phyloP scores from a whole-genome alignment of 2,113 vertebrate genomes.

The Hippolais icterina region DNA sequence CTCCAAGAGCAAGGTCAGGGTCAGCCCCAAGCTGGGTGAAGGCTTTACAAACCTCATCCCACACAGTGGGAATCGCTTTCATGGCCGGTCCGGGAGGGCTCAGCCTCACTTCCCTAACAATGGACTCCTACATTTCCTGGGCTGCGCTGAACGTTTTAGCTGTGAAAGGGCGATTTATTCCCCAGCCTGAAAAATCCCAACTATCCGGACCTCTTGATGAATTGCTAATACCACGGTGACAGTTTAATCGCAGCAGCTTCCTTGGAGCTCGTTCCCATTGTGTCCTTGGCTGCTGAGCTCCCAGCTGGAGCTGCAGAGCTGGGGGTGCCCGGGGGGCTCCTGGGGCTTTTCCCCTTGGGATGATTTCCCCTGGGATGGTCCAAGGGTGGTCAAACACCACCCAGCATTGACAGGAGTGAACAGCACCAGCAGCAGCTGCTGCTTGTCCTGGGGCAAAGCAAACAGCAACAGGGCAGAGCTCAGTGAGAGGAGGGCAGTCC shows the following conservation, averaged over 20 bases:
- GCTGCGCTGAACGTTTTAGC: neutral
- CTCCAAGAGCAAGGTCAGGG: constrained; percentile 12
- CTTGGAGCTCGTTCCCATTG: neutral
- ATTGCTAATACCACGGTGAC: neutral
- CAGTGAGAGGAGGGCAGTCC: neutral
- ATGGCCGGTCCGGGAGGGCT: neutral
- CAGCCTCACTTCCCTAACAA: neutral
- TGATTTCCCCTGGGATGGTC: too few relatives aligned
- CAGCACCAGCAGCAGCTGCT: neutral
- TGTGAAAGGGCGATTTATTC: neutral
- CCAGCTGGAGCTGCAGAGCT: neutral
- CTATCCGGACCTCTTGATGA: neutral
- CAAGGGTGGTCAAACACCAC: too few relatives aligned
- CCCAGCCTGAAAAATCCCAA: constrained; percentile 25
- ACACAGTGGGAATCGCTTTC: constrained; percentile 30
- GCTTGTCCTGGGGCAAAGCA: neutral
- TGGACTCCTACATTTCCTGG: neutral
- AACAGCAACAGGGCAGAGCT: neutral
- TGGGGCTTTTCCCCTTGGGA: neutral
- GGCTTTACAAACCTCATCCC: constrained; percentile 49
- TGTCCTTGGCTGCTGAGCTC: neutral
- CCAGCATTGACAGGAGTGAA: neutral
- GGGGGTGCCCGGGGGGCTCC: neutral
- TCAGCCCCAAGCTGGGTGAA: constrained; percentile 25
- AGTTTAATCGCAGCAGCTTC: neutral